Evolutionary conservation across 2,113 vertebrate genomes (phyloP).

Genomic region (Solea solea): DNA sequence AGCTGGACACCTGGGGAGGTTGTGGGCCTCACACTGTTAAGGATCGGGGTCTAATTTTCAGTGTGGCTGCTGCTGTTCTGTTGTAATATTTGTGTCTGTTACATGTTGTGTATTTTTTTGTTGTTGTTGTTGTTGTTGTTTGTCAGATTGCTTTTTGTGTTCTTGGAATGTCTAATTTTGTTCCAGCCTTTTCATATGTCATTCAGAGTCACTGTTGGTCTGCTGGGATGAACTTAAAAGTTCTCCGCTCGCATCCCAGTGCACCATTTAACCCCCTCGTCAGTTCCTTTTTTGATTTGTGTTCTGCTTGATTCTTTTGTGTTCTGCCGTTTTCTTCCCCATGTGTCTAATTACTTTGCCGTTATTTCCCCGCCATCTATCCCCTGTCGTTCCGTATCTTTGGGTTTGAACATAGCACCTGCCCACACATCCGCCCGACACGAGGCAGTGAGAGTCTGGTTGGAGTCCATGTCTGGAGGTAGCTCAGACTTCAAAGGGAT

Average conservation of each 20-base stretch:
- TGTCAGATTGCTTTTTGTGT: slow-evolving; percentile 34
- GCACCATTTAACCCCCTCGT: slow-evolving; percentile 46
- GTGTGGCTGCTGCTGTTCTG: slow-evolving; percentile 52
- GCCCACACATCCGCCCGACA: slow-evolving; percentile 90
- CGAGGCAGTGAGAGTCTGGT: slow-evolving; percentile 96
- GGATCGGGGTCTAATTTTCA: slow-evolving; percentile 34
- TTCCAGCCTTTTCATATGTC: slow-evolving; percentile 57
- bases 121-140: slow-evolving; percentile 4
- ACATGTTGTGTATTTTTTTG: slow-evolving; percentile 27
- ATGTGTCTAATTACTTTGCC: slow-evolving; percentile 73
- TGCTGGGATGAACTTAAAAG: slow-evolving; percentile 33
- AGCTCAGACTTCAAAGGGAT: slow-evolving; percentile 80
- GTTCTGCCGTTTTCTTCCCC: slow-evolving; percentile 63
- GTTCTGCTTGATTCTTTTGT: slow-evolving; percentile 68
- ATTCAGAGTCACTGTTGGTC: slow-evolving; percentile 42
- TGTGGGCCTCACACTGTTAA: slow-evolving; percentile 18
- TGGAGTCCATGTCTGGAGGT: slow-evolving; percentile 98
- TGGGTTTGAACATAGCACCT: slow-evolving; percentile 87
- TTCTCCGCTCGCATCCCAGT: slow-evolving; percentile 44
- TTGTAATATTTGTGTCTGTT: slow-evolving; percentile 33
- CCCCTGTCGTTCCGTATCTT: slow-evolving; percentile 59
- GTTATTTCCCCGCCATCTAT: slow-evolving; percentile 70
- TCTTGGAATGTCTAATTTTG: slow-evolving; percentile 65
- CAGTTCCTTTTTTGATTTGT: slow-evolving; percentile 51
- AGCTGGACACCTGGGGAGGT: slow-evolving; percentile 30